Conservation (phyloP, 64 coral and sea anemone genomes). For the Stichodactyla helianthus region DNA sequence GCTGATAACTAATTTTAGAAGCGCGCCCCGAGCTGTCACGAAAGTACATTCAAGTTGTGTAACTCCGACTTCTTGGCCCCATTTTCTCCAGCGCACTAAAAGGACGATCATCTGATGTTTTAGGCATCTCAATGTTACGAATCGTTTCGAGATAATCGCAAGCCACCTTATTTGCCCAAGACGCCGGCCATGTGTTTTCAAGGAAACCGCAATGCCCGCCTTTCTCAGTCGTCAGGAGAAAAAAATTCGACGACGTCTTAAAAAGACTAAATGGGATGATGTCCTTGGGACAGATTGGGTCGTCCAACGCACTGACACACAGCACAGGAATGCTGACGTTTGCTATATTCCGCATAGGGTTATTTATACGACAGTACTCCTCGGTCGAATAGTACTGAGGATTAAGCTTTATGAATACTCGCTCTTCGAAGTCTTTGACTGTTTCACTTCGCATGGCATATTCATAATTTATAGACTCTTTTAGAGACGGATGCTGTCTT, state of each 20-base stretch:
- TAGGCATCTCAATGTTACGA: conserved; percentile 54
- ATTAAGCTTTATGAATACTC: conserved; percentile 75
- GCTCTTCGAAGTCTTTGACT: conserved; percentile 77
- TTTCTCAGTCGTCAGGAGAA: conserved; percentile 76
- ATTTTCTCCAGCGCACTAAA: conserved; percentile 54
- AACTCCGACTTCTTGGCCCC: conserved; percentile 62
- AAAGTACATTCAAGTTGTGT: conserved; percentile 52
- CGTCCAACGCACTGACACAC: conserved; percentile 84
- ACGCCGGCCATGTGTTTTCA: conserved; percentile 56
- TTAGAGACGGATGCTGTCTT: conserved; percentile 76
- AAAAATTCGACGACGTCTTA: conserved; percentile 93
- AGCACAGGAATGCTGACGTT: conserved; percentile 78
- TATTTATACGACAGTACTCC: conserved; percentile 83
- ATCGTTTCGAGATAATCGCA: conserved; percentile 70
- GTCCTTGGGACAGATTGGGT: conserved; percentile 79
- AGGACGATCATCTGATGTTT: conserved; percentile 62
- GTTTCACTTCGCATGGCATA: conserved; percentile 60
- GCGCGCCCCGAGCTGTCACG: not conserved
- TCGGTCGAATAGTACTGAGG: conserved; percentile 54
- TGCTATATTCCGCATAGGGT: conserved; percentile 80
- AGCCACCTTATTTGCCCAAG: conserved; percentile 70
- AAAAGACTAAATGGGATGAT: conserved; percentile 93
- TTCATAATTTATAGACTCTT: conserved; percentile 69
- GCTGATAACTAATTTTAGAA: not conserved
- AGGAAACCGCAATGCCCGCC: conserved; percentile 93